Conservation (phyloP, 2,888 invertebrate genomes). For the Anoplius nigerrimus region DNA sequence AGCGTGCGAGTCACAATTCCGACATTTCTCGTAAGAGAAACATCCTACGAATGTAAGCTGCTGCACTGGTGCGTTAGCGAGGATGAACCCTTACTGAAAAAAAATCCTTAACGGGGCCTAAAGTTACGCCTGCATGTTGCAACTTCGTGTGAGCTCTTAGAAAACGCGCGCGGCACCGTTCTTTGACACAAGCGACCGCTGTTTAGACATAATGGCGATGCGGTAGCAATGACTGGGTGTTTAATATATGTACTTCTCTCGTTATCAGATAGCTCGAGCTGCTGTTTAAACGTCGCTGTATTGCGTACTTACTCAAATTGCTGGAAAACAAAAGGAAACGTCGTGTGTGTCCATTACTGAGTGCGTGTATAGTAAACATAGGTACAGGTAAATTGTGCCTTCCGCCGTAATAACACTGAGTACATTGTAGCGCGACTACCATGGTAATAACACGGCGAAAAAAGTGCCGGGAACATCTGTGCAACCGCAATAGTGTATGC, state of each 20-base stretch:
- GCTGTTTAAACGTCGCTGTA: conserved; percentile 13
- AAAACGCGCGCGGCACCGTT: conserved; percentile 2
- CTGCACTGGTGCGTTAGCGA: too few species aligned
- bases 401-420: conserved; percentile 7
- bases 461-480: conserved; percentile 5
- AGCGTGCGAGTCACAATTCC: too few species aligned
- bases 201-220: conserved; percentile 11
- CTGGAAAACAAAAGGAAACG: conserved; percentile 16
- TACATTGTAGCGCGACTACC: conserved; percentile 17
- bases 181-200: background rate
- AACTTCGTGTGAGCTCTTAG: background rate
- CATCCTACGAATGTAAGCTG: too few species aligned
- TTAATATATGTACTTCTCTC: conserved; percentile 15
- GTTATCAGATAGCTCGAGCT: conserved; percentile 23
- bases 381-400: conserved; percentile 18
- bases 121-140: background rate
- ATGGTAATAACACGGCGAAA: conserved; percentile 16
- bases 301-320: conserved; percentile 25
- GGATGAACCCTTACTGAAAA: too few species aligned
- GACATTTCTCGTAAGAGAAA: too few species aligned
- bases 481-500: background rate
- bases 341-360: conserved; percentile 27
- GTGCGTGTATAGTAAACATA: conserved; percentile 21
- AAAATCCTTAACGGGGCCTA: too few species aligned
- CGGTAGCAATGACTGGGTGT: conserved; percentile 16